Percentiles rank a stretch among this genome's conserved stretches.
Evolutionary conservation across 2,888 invertebrate species (phyloP).

Genomic region (Agonopterix alstromeriana): DNA sequence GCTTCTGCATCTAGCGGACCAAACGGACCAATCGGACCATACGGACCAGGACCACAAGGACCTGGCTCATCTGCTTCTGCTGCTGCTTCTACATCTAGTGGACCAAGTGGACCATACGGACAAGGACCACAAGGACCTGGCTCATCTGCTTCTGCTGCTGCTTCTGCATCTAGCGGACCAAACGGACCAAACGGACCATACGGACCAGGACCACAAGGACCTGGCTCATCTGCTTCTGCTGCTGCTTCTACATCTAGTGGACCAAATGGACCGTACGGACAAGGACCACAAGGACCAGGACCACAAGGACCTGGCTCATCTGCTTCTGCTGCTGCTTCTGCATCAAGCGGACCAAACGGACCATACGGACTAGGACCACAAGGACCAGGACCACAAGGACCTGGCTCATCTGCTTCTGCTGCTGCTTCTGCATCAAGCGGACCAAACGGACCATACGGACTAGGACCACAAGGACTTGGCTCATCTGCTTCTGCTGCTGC

Average conservation of each 20-base stretch:
- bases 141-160: too few species aligned
- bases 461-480: slow-evolving; percentile 1
- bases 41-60: slow-evolving; percentile 3
- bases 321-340: too few species aligned
- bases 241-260: too few species aligned
- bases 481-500: neutral
- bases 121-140: too few species aligned
- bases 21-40: slow-evolving; percentile 8
- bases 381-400: neutral
- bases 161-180: too few species aligned
- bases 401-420: neutral
- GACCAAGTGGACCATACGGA: too few species aligned
- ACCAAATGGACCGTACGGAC: too few species aligned
- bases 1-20: slow-evolving; percentile 8
- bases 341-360: slow-evolving; percentile 4
- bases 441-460: slow-evolving; percentile 3
- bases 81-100: slow-evolving; percentile 1
- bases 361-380: slow-evolving; percentile 5
- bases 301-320: too few species aligned
- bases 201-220: too few species aligned
- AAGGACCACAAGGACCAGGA: too few species aligned
- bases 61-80: slow-evolving; percentile 9
- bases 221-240: too few species aligned
- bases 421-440: slow-evolving; percentile 7
- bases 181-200: too few species aligned